Base-by-base conservation (phyloP, 2,113 vertebrate genomes). In the Anhinga rufa region DNA sequence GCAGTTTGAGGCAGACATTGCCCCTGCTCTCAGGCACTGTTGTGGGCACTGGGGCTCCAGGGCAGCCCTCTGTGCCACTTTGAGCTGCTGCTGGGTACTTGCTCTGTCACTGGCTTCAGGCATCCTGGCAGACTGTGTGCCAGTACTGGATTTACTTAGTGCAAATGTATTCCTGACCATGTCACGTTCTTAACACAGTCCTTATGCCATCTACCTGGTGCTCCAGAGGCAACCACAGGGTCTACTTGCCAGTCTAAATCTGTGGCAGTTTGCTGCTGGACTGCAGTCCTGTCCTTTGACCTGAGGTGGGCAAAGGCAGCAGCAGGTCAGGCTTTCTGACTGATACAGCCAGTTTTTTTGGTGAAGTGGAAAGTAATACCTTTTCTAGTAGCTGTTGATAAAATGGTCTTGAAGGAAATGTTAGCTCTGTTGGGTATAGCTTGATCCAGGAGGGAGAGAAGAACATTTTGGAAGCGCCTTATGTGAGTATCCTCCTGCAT, bases 181-280 rank as follows among this genome's bases (percentile, higher is more conserved):
- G 6, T 11, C 13, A 0, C 1, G 6, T 38, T 48, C 32, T 40
- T 55, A 22, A 22, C 21, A 3, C 20, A 24, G 48, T 14, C 51
- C 65, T 58, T 28, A 3, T 7, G 20, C 29, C 11, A 0, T 12
- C 10, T 44, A 20, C 48, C 28, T 21, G 51, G 44, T 25, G 19
- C 65, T 74, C 38, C 19, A 9, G 32, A 48, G 20, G 26, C 3
- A 69, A 31, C 44, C 61, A 48, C 0, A 0, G 36, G 49, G 32
- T n/a, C 15, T 36, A 4, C 52, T 55, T 22, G 36, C 42, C 34
- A 15, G 34, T 20, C 40, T 25, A 44, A 36, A 52, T 40, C 8
- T 1, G 61, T 7, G 83, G 60, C 55, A 46, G 17, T 46, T 68
- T 48, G 52, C 34, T 78, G 62, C 52, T 52, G 55, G 40, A 10